Percentiles rank a stretch among this genome's conserved stretches.
Conservation (phyloP, 2,797 vertebrate species). For the Dendrocincla tyrannina region DNA sequence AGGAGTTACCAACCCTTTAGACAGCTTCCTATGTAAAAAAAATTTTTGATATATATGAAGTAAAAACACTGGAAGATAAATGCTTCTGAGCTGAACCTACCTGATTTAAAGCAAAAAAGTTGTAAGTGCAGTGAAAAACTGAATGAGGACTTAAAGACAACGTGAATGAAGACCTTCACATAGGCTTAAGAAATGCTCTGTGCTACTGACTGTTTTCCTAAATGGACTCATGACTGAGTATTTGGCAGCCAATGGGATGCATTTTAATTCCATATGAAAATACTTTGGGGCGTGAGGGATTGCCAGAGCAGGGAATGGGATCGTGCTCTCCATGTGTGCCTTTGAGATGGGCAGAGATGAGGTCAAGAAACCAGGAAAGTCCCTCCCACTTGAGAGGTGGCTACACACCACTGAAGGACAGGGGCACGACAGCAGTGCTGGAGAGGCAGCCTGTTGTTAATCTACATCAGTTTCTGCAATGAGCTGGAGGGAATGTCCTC, state of each 20-base stretch:
- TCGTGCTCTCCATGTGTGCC: background rate
- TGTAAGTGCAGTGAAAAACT: background rate
- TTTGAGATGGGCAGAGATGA: background rate
- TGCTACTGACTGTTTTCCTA: background rate
- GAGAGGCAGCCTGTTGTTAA: background rate
- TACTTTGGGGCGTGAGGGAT: background rate
- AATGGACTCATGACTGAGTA: background rate
- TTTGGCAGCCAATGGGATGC: background rate
- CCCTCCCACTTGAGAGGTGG: background rate
- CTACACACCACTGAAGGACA: background rate
- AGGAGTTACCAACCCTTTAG: background rate
- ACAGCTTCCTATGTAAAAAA: background rate
- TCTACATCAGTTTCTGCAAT: background rate
- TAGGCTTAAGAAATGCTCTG: background rate
- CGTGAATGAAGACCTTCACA: background rate
- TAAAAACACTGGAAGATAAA: background rate
- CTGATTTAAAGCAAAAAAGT: background rate
- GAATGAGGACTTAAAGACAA: background rate
- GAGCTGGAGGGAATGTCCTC: background rate
- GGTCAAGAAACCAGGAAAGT: accelerated
- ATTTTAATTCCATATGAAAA: background rate
- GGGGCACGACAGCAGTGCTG: accelerated
- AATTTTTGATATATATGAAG: background rate
- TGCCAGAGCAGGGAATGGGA: background rate
- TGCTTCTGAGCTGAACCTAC: background rate